Conservation (phyloP, 2,888 invertebrate genomes). For the Diarsia rubi region DNA sequence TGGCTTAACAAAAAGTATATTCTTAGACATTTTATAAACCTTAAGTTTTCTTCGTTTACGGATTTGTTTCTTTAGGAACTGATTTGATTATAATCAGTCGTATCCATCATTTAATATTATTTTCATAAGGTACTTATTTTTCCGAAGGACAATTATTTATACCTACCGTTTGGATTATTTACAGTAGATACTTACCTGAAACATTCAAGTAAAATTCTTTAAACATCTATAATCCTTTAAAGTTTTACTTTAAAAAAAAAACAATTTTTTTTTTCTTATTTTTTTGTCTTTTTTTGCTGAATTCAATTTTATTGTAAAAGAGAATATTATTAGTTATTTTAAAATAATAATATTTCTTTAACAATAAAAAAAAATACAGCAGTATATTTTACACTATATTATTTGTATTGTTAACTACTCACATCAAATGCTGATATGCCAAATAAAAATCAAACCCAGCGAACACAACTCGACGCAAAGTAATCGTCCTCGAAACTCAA, state of each 20-base stretch:
- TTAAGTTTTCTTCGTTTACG: background rate
- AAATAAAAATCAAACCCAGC: background rate
- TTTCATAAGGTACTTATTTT: background rate
- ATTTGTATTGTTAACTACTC: background rate
- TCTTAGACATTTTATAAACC: slow-evolving; percentile 15
- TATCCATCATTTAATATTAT: background rate
- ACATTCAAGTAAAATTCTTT: too few relatives aligned
- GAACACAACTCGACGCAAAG: slow-evolving; percentile 12
- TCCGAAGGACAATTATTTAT: background rate
- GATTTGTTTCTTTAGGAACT: background rate
- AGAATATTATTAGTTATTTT: too few relatives aligned
- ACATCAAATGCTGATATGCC: background rate
- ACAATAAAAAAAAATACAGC: background rate
- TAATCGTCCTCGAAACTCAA: slow-evolving; percentile 41
- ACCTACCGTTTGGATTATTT: background rate
- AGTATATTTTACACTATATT: background rate
- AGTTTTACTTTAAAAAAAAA: too few relatives aligned
- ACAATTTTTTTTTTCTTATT: too few relatives aligned
- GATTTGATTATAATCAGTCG: background rate
- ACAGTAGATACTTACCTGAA: too few relatives aligned
- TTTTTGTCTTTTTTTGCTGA: background rate
- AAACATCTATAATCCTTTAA: too few relatives aligned
- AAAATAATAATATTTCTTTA: too few relatives aligned
- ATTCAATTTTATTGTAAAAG: background rate
- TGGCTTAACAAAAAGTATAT: slow-evolving; percentile 13